A percentile compares a stretch with the other conserved stretches of the same genome.
phyloP scores from a whole-genome alignment of 2,113 vertebrate genomes.

The Pelvicachromis taeniatus region DNA sequence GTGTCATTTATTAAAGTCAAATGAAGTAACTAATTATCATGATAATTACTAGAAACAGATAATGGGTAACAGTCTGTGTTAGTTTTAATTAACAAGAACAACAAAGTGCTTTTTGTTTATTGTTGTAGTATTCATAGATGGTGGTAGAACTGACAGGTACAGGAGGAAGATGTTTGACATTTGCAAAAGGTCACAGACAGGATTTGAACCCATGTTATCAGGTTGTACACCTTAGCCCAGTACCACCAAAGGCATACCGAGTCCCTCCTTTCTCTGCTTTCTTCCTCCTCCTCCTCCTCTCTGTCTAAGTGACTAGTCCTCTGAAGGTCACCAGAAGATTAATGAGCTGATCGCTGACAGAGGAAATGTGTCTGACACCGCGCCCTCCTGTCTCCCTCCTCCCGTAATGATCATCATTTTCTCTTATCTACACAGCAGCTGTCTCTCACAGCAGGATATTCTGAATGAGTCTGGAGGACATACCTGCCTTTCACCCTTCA shows the following conservation, averaged over 20 bases:
- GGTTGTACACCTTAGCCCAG: not conserved
- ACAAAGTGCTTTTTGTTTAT: not conserved
- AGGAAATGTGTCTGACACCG: constrained; percentile 24
- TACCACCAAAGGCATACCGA: not conserved
- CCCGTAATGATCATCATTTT: constrained; percentile 45
- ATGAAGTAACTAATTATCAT: not conserved
- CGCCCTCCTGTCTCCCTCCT: constrained; percentile 12
- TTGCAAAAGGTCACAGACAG: constrained; percentile 18
- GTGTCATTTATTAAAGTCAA: not conserved
- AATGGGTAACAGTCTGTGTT: not conserved
- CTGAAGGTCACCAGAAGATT: constrained; percentile 51
- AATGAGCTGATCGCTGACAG: constrained; percentile 38
- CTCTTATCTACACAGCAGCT: constrained; percentile 30
- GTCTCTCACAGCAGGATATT: constrained; percentile 23
- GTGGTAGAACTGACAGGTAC: not conserved
- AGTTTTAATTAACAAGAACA: not conserved
- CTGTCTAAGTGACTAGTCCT: not conserved
- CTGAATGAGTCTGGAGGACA: constrained; percentile 36
- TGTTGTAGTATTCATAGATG: not conserved
- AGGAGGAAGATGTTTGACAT: not conserved
- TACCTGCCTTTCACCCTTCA: not conserved
- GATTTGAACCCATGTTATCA: constrained; percentile 18
- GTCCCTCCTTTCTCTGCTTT: not conserved
- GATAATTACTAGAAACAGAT: not conserved
- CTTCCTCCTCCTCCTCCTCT: not conserved